Base-by-base conservation (phyloP, 2,113 vertebrate genomes). In the Silurus meridionalis region DNA sequence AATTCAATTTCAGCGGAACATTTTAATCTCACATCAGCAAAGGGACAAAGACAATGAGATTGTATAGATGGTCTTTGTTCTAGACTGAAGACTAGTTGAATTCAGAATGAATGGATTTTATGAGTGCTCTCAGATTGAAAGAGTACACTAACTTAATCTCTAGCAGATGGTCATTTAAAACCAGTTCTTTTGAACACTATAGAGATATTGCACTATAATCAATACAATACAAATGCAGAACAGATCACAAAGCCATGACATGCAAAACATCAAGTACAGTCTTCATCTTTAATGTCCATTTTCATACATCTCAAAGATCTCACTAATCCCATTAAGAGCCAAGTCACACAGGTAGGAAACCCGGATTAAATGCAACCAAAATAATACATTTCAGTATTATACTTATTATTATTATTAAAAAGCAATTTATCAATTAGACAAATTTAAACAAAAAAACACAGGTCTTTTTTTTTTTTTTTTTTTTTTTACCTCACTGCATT, bases 71-170 rank as follows among this genome's bases (percentile, higher is more conserved):
- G 84, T 58, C 72, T 86, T 69, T 78, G 80, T 81, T 72, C 55
- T 17, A 5, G 37, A 52, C 84, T n/a, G n/a, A n/a, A n/a, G n/a
- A n/a, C n/a, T n/a, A 86, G 82, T 66, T 63, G 53, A 86, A 58
- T 86, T 88, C 57, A 77, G 86, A 86, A 86, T 90, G 89, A 90
- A 88, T 74, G 79, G 69, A 48, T 86, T 86, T 86, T 58, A 75
- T 48, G 82, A 86, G 67, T 50, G 77, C 60, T 88, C 82, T 89
- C 80, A 53, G 75, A 87, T 81, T 89, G 82, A 25, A 85, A 81
- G 72, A 55, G 82, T 86, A 86, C 78, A 87, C 82, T 86, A 69
- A 87, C 66, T 79, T 90, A 89, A 89, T 86, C 86, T 89, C 89
- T 48, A 84, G 58, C 84, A 67, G 84, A 87, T 88, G 77, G 78